These are phyloP conservation scores for Ciconia boyciana DNA, from an alignment of 2,113 vertebrate species.

Conservation along the genomic window DNA sequence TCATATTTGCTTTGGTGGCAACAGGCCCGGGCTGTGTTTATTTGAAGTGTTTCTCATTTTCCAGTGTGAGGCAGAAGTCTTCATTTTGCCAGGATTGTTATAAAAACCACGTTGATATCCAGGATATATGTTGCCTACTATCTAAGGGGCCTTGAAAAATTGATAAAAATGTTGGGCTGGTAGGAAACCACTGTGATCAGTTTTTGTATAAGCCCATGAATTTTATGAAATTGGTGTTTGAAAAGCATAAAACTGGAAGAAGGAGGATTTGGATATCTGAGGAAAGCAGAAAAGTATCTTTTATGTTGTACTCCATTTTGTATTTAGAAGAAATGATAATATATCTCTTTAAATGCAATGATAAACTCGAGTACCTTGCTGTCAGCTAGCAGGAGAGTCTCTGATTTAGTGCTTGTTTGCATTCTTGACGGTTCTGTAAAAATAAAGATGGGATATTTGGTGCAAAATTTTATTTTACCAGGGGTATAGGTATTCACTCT, in stretches of 20 bases:
- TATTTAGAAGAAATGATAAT: neutral
- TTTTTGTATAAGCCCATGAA: neutral
- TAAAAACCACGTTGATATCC: neutral
- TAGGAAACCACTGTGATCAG: neutral
- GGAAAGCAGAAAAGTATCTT: neutral
- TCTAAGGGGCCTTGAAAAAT: neutral
- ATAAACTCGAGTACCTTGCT: neutral
- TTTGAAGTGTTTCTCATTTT: neutral
- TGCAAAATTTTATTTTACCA: neutral
- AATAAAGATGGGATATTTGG: neutral
- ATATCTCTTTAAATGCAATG: neutral
- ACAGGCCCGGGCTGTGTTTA: neutral
- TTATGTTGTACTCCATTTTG: neutral
- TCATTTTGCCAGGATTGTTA: neutral
- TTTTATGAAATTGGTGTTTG: neutral
- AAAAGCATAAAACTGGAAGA: neutral
- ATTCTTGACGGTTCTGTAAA: neutral
- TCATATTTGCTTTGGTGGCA: neutral
- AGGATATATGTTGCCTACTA: neutral
- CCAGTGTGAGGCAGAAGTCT: neutral
- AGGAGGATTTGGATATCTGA: neutral
- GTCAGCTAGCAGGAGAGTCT: neutral
- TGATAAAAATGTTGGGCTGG: neutral
- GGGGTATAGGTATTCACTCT: neutral
- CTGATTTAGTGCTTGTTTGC: neutral